Percentiles rank a stretch among this genome's conserved stretches.
These are phyloP conservation scores for Pemphredon lugubris DNA, from an alignment of 2,888 invertebrate genomes.

Conservation along the genomic window DNA sequence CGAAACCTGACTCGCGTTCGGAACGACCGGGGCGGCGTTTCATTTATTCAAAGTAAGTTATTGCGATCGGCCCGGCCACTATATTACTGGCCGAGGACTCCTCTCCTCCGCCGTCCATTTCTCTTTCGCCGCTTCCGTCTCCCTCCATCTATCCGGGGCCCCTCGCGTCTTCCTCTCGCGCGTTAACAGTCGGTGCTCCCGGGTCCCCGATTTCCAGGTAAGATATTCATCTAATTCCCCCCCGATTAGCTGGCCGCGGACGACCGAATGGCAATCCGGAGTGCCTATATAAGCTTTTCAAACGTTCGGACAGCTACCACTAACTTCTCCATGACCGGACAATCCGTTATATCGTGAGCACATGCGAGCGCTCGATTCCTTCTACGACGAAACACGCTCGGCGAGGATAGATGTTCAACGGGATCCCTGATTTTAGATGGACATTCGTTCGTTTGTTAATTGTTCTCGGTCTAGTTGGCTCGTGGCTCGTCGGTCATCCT, in stretches of 20 bases:
- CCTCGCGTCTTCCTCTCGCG: slow-evolving; percentile 33
- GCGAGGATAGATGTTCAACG: slow-evolving; percentile 38
- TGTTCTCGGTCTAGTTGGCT: neutral
- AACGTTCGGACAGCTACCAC: slow-evolving; percentile 64
- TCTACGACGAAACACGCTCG: slow-evolving; percentile 25
- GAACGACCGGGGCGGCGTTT: slow-evolving; percentile 74
- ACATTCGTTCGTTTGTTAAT: slow-evolving; percentile 1
- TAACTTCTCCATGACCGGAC: slow-evolving; percentile 62
- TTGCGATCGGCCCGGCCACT: slow-evolving; percentile 77
- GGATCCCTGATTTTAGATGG: slow-evolving; percentile 10
- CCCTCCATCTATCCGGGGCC: slow-evolving; percentile 40
- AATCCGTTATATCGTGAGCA: slow-evolving; percentile 59
- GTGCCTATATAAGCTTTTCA: slow-evolving; percentile 67
- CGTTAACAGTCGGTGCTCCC: slow-evolving; percentile 49
- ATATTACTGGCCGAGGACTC: slow-evolving; percentile 75
- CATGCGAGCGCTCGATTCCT: slow-evolving; percentile 20
- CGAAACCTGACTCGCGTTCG: slow-evolving; percentile 73
- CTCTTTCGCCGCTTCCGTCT: slow-evolving; percentile 60
- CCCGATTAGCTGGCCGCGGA: slow-evolving; percentile 68
- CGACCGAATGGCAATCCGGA: slow-evolving; percentile 68
- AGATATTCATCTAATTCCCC: slow-evolving; percentile 76
- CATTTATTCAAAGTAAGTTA: slow-evolving; percentile 80
- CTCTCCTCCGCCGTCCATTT: slow-evolving; percentile 65
- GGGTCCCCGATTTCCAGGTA: slow-evolving; percentile 73
- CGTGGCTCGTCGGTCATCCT: neutral